Base-by-base conservation (phyloP, 2,888 invertebrate species). In the Bombylius major region DNA sequence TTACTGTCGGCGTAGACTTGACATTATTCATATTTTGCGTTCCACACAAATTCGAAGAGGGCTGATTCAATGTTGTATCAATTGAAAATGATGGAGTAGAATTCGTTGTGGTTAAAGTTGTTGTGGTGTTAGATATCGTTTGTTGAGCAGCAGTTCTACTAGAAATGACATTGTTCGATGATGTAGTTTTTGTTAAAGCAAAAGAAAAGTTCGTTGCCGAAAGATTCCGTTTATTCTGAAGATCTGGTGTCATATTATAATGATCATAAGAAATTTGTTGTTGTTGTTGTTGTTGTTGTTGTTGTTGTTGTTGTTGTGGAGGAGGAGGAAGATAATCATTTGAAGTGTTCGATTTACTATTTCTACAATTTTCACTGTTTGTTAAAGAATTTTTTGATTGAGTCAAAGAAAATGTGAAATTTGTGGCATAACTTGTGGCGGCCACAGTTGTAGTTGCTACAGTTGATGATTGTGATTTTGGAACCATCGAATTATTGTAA, bases 341-440 rank as follows among this genome's bases (percentile, higher is more conserved):
- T 59, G 56, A 50, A 57, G 57, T 7, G n/a, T 34, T 34, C 31
- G 47, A 47, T 0, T 48, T 7, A 31, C 58, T 56, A 12, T 50
- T 56, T 5, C 47, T 51, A 14, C 57, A 47, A 42, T 56, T 58
- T 5, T 56, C 52, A 8, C 58, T 48, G 2, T 51, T 44, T 9
- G 56, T 48, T 6, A 55, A 59, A 13, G 57, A 54, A 6, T 58
- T 32, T 54, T 62, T 63, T 3, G 62, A 50, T 13, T 59, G 60
- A 5, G 61, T 55, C 12, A 60, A 39, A 5, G 63, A 61, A 54
- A 61, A 60, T 3, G 63, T 62, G 39, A 61, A 62, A 31, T 55
- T 61, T 5, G 62, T 62, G 2, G 62, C 56, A 1, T 57, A 47
- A 31, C 11, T 42, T 42, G 39, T 11, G 11, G 11, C 8, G 11